Percentiles rank a stretch among this genome's conserved stretches.
These are phyloP conservation scores for Melanotaenia duboulayi DNA, from an alignment of 2,113 vertebrate genomes.

Conservation along the genomic window DNA sequence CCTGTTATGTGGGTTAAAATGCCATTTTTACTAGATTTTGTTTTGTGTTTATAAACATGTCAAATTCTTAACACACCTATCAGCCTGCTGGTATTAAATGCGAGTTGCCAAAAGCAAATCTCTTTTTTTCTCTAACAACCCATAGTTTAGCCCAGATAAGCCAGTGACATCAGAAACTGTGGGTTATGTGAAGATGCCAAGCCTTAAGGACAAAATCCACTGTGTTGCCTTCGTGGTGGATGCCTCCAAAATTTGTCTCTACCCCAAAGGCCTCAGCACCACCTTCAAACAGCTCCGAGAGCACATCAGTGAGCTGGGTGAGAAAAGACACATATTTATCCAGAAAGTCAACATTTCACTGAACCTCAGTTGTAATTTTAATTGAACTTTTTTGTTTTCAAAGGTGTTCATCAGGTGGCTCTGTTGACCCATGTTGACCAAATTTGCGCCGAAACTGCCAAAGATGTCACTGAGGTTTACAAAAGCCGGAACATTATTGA, in stretches of 20 bases:
- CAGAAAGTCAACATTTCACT: too few species aligned
- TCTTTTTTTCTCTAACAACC: not conserved
- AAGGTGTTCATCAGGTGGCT: conserved; percentile 81
- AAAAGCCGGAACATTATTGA: conserved; percentile 44
- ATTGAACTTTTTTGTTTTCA: too few species aligned
- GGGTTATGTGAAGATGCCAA: conserved; percentile 71
- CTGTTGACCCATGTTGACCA: conserved; percentile 79
- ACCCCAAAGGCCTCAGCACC: conserved; percentile 54
- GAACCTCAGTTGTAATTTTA: too few species aligned
- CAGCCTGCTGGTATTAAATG: not conserved
- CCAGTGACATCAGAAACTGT: conserved; percentile 66
- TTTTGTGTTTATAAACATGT: too few species aligned
- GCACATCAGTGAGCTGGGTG: conserved; percentile 80
- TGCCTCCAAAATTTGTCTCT: conserved; percentile 58
- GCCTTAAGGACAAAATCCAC: conserved; percentile 71
- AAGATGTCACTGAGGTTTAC: conserved; percentile 70
- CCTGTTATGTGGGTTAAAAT: too few species aligned
- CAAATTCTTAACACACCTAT: not conserved
- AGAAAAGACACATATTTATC: conserved; percentile 13
- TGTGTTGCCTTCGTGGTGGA: conserved; percentile 82
- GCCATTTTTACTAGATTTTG: too few species aligned
- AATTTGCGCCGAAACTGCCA: conserved; percentile 48
- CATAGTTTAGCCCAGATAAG: conserved; percentile 70
- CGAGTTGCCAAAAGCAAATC: fast-evolving
- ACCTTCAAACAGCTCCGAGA: conserved; percentile 73